Evolutionary conservation across 2,888 invertebrate genomes (phyloP).

Genomic region (Gymnocheta viridis): DNA sequence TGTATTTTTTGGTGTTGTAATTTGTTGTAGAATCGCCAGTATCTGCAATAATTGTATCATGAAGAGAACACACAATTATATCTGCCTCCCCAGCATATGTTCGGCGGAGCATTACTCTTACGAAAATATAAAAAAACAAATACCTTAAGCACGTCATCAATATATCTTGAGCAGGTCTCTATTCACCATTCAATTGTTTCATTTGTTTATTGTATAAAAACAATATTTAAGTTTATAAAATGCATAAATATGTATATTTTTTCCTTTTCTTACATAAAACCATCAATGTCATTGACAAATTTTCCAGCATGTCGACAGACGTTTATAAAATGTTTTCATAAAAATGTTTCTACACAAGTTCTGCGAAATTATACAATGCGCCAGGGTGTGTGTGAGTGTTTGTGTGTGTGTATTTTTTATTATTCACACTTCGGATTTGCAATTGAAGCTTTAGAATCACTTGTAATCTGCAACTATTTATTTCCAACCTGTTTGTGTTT

Average conservation of each 20-base stretch:
- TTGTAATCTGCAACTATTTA: conserved; percentile 29
- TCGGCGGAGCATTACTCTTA: too few species aligned
- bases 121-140: too few species aligned
- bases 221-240: too few species aligned
- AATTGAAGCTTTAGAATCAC: conserved; percentile 15
- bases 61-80: too few species aligned
- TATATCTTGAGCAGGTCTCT: too few species aligned
- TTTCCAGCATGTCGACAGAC: not conserved
- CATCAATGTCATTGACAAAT: conserved; percentile 49
- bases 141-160: too few species aligned
- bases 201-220: too few species aligned
- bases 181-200: too few species aligned
- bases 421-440: not conserved
- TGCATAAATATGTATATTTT: not conserved
- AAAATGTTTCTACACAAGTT: not conserved
- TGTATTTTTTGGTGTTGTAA: too few species aligned
- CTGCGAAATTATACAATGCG: not conserved
- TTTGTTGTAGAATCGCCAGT: too few species aligned
- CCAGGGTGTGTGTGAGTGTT: not conserved
- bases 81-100: too few species aligned
- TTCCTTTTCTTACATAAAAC: conserved; percentile 16
- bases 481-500: not conserved
- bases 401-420: not conserved
- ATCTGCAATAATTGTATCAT: too few species aligned
- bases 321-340: not conserved